Evolutionary conservation across 2,888 invertebrate genomes (phyloP).

Genomic region (Trachelus iudaicus): DNA sequence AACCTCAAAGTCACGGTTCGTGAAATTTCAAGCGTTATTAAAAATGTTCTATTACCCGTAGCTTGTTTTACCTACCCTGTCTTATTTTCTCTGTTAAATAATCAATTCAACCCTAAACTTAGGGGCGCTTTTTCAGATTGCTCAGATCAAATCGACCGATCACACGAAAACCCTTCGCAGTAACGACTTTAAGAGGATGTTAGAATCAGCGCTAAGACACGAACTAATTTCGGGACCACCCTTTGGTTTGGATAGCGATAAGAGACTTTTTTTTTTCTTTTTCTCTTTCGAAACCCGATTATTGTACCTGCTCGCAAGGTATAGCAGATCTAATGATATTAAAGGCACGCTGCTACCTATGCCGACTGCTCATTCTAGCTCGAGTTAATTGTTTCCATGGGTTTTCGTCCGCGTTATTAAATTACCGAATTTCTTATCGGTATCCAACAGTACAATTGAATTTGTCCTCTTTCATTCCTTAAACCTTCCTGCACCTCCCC

Average conservation of each 20-base stretch:
- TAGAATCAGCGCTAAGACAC: background rate
- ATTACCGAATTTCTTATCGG: background rate
- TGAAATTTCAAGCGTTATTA: background rate
- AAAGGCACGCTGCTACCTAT: background rate
- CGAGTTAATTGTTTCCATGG: background rate
- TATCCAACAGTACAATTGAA: background rate
- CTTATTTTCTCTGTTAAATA: background rate
- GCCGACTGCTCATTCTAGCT: background rate
- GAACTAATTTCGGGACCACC: background rate
- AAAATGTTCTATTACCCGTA: no score
- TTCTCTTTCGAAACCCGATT: background rate
- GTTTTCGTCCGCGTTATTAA: background rate
- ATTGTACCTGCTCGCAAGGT: background rate
- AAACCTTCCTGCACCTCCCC: background rate
- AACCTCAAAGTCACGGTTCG: no score
- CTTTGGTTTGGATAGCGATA: background rate
- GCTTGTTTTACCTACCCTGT: background rate
- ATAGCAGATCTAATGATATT: background rate
- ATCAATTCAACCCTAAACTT: background rate
- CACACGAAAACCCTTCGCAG: background rate
- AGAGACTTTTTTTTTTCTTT: background rate
- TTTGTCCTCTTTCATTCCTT: background rate
- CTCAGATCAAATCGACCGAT: background rate
- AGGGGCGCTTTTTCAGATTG: background rate
- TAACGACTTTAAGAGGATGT: background rate